A percentile compares a stretch with the other conserved stretches of the same genome.
Conservation (phyloP, 2,888 invertebrate genomes). For the Dorcus parallelipipedus region DNA sequence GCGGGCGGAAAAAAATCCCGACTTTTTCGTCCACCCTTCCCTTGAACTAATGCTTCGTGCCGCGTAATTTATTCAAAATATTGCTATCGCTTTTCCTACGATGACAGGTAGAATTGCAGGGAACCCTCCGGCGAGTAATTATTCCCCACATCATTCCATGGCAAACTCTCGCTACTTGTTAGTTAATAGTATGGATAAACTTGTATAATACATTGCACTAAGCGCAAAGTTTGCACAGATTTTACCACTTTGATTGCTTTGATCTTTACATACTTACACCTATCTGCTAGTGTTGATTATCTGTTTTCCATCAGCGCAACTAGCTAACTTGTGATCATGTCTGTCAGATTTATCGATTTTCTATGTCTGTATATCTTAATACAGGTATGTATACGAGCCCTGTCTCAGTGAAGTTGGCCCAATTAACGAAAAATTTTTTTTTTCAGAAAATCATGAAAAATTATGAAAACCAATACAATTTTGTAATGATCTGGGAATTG, state of each 20-base stretch:
- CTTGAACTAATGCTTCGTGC: not conserved
- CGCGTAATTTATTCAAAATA: slow-evolving; percentile 6
- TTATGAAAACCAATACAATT: no score
- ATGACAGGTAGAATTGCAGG: slow-evolving; percentile 32
- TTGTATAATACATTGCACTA: slow-evolving; percentile 21
- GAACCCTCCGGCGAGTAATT: slow-evolving; percentile 32
- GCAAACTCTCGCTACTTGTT: slow-evolving; percentile 23
- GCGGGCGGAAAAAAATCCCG: not conserved
- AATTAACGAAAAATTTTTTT: no score
- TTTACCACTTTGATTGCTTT: slow-evolving; percentile 11
- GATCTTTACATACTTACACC: slow-evolving; percentile 9
- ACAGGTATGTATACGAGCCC: no score
- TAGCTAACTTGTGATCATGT: no score
- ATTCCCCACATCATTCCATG: slow-evolving; percentile 23
- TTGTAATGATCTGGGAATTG: no score
- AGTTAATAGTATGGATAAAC: slow-evolving; percentile 25
- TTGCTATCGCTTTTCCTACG: slow-evolving; percentile 20
- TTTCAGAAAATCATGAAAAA: no score
- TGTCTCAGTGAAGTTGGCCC: no score
- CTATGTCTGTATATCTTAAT: no score
- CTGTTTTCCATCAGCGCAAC: not conserved
- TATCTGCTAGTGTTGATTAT: slow-evolving; percentile 9
- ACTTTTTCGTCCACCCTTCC: no score
- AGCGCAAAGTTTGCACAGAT: slow-evolving; percentile 8
- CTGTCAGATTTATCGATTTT: no score